Evolutionary conservation across 2,797 vertebrate species (phyloP).

Genomic region (Coilia nasus): DNA sequence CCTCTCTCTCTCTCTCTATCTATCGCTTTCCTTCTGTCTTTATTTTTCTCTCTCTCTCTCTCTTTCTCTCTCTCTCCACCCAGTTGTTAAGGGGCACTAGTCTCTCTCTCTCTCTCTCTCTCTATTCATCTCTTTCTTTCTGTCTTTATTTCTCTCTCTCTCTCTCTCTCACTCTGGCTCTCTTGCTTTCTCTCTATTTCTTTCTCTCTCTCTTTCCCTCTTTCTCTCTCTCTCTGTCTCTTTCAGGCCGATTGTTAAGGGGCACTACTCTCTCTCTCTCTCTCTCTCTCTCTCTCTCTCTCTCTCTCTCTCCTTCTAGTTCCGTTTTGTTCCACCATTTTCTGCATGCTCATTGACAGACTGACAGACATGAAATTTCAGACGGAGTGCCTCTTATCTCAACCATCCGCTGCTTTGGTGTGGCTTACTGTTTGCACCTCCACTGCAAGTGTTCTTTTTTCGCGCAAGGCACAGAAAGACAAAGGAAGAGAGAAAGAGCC

Average conservation of each 20-base stretch:
- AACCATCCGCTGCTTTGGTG: not conserved
- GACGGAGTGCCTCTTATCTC: not conserved
- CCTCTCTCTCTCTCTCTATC: not conserved
- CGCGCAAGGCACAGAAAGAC: constrained; percentile 22
- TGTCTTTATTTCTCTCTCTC: not conserved
- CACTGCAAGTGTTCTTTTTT: constrained; percentile 10
- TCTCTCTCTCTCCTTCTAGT: not conserved
- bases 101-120: not conserved
- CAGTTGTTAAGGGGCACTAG: no score
- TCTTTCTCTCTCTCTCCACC: not conserved
- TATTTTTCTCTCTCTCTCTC: not conserved
- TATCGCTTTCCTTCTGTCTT: not conserved
- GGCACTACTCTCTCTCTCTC: not conserved
- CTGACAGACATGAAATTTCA: not conserved
- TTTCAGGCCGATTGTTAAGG: no score
- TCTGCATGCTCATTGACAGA: not conserved
- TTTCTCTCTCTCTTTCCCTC: not conserved
- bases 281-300: not conserved
- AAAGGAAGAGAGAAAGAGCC: not conserved
- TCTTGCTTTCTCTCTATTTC: not conserved
- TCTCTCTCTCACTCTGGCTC: not conserved
- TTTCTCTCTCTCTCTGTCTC: not conserved
- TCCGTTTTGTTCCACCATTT: not conserved
- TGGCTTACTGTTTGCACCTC: not conserved
- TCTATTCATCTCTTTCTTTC: not conserved